Percentiles rank a stretch among this genome's conserved stretches.
phyloP scores from a whole-genome alignment of 2,888 invertebrate genomes.

The Ephialtes manifestator region DNA sequence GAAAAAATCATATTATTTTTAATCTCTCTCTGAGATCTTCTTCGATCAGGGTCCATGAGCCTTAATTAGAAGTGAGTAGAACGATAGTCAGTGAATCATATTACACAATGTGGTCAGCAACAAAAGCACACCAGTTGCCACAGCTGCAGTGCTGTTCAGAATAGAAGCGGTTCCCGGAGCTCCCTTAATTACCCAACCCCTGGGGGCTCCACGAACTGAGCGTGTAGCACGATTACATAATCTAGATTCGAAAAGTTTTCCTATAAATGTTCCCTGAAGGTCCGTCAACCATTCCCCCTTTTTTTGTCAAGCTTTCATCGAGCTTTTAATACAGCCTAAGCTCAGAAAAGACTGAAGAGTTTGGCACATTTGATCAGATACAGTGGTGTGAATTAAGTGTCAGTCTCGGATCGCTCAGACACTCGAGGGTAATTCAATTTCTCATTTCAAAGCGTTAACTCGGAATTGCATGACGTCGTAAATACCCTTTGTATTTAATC shows the following conservation, averaged over 20 bases:
- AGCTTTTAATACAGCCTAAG: neutral
- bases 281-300: neutral
- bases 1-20: too few relatives aligned
- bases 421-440: conserved; percentile 49
- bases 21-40: too few relatives aligned
- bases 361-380: neutral
- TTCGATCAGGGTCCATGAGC: neutral
- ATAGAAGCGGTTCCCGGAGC: conserved; percentile 13
- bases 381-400: neutral
- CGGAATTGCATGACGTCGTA: conserved; percentile 50
- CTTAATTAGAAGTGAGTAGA: neutral
- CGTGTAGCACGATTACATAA: conserved; percentile 43
- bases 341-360: neutral
- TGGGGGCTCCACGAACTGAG: conserved; percentile 8
- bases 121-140: conserved; percentile 18
- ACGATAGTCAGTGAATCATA: neutral
- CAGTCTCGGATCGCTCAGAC: neutral
- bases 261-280: conserved; percentile 6
- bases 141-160: conserved; percentile 6
- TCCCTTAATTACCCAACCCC: conserved; percentile 42
- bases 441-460: conserved; percentile 43
- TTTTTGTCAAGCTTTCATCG: neutral
- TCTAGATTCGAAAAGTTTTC: conserved; percentile 39
- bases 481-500: conserved; percentile 19
- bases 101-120: conserved; percentile 8